phyloP scores from a whole-genome alignment of 2,797 vertebrate species.

The Hirundo rustica region DNA sequence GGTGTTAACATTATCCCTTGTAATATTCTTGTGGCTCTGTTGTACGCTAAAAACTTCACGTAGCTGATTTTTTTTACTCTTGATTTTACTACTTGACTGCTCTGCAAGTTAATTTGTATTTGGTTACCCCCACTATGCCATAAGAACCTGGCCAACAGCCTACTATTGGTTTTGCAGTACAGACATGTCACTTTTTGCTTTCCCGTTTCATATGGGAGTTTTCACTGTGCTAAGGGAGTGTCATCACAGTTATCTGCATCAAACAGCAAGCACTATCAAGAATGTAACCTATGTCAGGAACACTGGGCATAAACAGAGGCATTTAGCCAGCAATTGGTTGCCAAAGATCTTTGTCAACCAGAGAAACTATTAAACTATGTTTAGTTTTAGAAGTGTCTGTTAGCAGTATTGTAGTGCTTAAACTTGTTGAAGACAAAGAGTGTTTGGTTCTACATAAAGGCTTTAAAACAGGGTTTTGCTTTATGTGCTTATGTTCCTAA shows the following conservation, averaged over 20 bases:
- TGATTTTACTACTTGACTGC: neutral
- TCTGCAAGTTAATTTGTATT: neutral
- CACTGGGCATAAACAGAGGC: neutral
- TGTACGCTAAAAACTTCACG: neutral
- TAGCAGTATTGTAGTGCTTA: neutral
- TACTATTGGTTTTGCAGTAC: neutral
- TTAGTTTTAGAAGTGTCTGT: neutral
- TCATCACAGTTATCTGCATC: constrained; percentile 7
- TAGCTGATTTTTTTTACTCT: neutral
- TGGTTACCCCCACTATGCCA: neutral
- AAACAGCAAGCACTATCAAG: neutral
- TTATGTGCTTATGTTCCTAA: neutral
- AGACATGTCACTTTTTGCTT: neutral
- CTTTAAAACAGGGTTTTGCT: neutral
- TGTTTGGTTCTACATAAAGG: neutral
- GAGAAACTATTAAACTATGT: neutral
- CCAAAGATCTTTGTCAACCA: neutral
- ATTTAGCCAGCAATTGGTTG: neutral
- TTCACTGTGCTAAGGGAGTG: neutral
- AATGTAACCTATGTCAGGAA: neutral
- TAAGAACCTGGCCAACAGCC: neutral
- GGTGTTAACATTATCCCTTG: neutral
- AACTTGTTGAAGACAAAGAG: neutral
- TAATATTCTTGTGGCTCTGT: neutral
- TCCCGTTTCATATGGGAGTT: neutral